phyloP scores from a whole-genome alignment of 2,797 vertebrate genomes.

The Sciurus vulgaris region DNA sequence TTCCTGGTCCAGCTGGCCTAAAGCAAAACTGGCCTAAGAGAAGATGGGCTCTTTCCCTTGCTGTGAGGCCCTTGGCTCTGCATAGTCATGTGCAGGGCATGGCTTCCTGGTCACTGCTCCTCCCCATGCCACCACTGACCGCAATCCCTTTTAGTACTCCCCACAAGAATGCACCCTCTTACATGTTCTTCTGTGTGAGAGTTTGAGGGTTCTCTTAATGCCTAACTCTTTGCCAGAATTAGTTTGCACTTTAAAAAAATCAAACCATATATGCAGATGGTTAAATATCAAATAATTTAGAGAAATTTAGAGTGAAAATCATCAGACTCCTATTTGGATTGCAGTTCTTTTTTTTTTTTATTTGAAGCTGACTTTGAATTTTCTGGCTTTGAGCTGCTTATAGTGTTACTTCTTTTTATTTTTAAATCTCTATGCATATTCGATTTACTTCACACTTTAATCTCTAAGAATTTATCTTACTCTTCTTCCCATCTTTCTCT shows the following conservation, averaged over 20 bases:
- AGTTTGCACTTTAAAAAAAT: background rate
- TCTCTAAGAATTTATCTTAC: background rate
- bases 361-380: background rate
- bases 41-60: background rate
- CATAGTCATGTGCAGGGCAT: too few relatives aligned
- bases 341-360: background rate
- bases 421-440: constrained; percentile 6
- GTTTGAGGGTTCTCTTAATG: background rate
- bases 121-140: too few relatives aligned
- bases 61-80: accelerated
- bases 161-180: accelerated
- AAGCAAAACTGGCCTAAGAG: background rate
- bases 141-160: accelerated
- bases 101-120: accelerated
- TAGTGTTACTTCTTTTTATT: background rate
- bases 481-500: background rate
- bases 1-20: background rate
- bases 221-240: constrained; percentile 16
- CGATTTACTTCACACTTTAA: constrained; percentile 34
- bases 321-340: constrained; percentile 27
- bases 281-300: constrained; percentile 62
- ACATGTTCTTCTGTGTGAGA: background rate
- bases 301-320: constrained; percentile 13
- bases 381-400: background rate
- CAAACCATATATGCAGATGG: background rate